Evolutionary conservation across 2,797 vertebrate genomes (phyloP).

Genomic region (Propithecus deckenii): DNA sequence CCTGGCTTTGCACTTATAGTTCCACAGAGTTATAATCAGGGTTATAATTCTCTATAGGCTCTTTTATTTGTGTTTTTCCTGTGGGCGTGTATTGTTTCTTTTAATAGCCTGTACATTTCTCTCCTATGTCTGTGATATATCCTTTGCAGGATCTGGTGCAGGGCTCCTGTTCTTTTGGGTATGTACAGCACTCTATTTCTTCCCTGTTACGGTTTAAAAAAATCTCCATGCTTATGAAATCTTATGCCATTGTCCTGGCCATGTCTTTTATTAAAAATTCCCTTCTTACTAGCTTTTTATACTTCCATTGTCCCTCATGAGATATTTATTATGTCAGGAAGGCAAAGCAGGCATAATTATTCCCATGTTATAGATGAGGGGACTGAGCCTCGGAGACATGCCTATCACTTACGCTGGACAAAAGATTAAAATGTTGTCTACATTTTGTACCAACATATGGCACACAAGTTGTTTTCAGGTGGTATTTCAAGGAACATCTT

Average conservation of each 20-base stretch:
- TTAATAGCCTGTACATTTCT: slow-evolving; percentile 48
- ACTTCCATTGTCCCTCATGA: accelerated
- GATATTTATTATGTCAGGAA: background rate
- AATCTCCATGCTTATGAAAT: background rate
- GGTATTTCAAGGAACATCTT: background rate
- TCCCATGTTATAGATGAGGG: background rate
- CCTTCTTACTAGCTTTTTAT: background rate
- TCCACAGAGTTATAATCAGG: background rate
- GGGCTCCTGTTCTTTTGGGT: slow-evolving; percentile 11
- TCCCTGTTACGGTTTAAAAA: background rate
- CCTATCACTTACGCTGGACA: background rate
- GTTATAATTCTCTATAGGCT: background rate
- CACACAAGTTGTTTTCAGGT: background rate
- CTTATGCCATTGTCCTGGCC: background rate
- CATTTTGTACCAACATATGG: background rate
- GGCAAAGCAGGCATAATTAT: background rate
- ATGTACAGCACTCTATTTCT: background rate
- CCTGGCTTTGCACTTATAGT: background rate
- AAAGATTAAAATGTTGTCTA: background rate
- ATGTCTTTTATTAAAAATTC: background rate
- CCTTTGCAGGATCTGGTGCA: background rate
- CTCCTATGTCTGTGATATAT: slow-evolving; percentile 21
- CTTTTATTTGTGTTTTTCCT: slow-evolving; percentile 41
- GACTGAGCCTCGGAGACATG: background rate
- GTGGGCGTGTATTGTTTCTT: slow-evolving; percentile 57